These are phyloP conservation scores for Glandiceps talaboti DNA, from an alignment of 53 echinoderm and acorn worm species.

Conservation along the genomic window DNA sequence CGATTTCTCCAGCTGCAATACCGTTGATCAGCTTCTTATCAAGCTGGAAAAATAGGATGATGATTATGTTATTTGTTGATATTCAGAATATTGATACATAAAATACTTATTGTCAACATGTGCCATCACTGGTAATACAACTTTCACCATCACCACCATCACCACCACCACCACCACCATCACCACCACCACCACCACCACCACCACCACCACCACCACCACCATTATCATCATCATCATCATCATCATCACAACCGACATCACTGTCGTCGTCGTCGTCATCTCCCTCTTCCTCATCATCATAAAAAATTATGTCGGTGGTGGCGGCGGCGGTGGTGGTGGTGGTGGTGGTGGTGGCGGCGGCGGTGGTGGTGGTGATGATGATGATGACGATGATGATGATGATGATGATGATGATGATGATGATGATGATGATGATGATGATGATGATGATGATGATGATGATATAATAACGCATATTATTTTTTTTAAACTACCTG, in stretches of 20 bases:
- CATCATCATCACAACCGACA: no score
- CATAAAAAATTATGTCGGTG: not conserved
- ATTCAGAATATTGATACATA: no score
- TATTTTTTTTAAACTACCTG: not conserved
- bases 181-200: no score
- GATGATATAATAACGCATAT: not conserved
- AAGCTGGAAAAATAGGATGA: not conserved
- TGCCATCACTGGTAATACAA: not conserved
- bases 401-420: constrained; percentile 3
- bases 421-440: constrained; percentile 6
- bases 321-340: constrained; percentile 5
- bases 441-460: not conserved
- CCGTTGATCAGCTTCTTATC: not conserved
- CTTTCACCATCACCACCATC: no score
- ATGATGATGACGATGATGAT: not conserved
- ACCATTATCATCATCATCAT: constrained; percentile 45
- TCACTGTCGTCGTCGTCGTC: no score
- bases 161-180: no score
- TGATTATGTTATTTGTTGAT: not conserved
- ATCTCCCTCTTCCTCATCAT: constrained; percentile 10
- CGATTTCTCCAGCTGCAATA: not conserved
- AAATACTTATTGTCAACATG: not conserved
- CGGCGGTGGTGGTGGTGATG: constrained; percentile 2
- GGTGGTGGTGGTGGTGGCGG: constrained; percentile 5
- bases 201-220: no score